Evolutionary conservation across 2,113 vertebrate species (phyloP).

Genomic region (Peromyscus maniculatus): DNA sequence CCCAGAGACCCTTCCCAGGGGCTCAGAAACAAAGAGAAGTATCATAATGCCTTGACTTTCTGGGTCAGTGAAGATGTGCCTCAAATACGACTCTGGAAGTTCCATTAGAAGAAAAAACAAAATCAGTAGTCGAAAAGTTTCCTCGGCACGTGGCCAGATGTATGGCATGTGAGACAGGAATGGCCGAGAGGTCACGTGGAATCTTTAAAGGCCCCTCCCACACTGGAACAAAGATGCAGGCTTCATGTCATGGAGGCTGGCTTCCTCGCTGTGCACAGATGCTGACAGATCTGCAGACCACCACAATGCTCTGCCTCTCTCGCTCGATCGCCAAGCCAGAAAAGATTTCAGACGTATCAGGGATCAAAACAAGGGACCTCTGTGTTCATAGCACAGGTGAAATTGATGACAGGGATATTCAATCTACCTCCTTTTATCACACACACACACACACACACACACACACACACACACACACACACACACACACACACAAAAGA

Average conservation of each 20-base stretch:
- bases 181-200: background rate
- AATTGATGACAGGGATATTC: background rate
- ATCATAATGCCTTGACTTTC: conserved; percentile 29
- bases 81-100: conserved; percentile 6
- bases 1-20: background rate
- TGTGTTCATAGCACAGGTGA: background rate
- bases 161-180: background rate
- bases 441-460: background rate
- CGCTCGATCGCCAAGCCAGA: background rate
- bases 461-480: too few species aligned
- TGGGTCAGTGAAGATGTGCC: background rate
- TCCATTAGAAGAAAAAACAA: background rate
- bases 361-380: background rate
- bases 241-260: background rate
- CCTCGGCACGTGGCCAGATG: background rate
- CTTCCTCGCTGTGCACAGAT: rapidly evolving
- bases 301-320: background rate
- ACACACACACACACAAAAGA: background rate
- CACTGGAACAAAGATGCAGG: background rate
- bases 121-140: background rate
- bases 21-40: conserved; percentile 15
- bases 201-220: background rate
- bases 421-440: conserved; percentile 3
- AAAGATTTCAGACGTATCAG: background rate
- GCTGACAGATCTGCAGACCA: background rate